Evolutionary conservation across 2,113 vertebrate genomes (phyloP), one percentile per base, ranked within the genome.

Genomic region (Dicaeum eximium): DNA sequence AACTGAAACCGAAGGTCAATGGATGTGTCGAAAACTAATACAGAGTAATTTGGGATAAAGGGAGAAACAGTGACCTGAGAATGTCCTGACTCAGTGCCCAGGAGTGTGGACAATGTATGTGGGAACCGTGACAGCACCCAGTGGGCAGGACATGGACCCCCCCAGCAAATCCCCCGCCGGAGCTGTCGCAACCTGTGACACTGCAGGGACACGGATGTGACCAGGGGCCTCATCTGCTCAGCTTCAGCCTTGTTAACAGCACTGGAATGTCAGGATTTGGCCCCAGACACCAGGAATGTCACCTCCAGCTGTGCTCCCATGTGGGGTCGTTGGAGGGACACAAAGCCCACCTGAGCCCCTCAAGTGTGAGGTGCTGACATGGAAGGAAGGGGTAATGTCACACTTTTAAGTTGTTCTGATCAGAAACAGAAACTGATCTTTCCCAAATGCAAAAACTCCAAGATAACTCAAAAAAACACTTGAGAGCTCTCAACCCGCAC

Each of bases 351-450:
- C 10, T 0, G 9, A 80, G 90, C 16, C 30, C 18, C 38, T n/a
- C 0, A 0, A 2, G 48, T 2, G 1, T 3, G 23, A n/a, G 1
- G 13, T 27, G 2, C 25, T 13, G 1, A 13, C 33, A 56, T 0
- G 0, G n/a, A 58, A 47, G n/a, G 37, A 33, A 86, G 19, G 12
- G 15, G 30, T 2, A 24, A 74, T 25, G 35, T 62, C 75, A 53
- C 2, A 23, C 19, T 56, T 33, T 62, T 7, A 30, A 54, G 48
- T 15, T 19, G 45, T 33, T 89, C 70, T 20, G 30, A 42, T 37
- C 3, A 33, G 6, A 15, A 30, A 50, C 58, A 48, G 24, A 70
- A 16, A 28, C 47, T 12, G 13, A 42, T 13, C 51, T 70, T 78
- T 58, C 5, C 31, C 7, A 58, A 75, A n/a, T 0, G 10, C 11